phyloP scores from a whole-genome alignment of 2,113 vertebrate species.

The Alligator sinensis region DNA sequence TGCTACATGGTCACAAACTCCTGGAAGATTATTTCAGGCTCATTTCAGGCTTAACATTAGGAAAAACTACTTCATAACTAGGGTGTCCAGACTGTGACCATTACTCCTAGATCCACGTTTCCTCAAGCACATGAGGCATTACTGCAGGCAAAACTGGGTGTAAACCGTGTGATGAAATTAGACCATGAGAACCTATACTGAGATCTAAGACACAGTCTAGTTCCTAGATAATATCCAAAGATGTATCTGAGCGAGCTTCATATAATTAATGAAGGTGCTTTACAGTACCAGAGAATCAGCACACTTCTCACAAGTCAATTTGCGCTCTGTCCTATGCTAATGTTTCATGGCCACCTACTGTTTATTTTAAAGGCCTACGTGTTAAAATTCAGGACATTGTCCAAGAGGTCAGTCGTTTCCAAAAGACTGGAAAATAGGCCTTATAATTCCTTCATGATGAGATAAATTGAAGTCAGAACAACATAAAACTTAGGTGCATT shows the following conservation, averaged over 20 bases:
- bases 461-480: neutral
- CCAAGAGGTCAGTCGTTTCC: neutral
- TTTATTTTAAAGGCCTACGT: constrained; percentile 49
- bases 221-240: neutral
- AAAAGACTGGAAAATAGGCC: neutral
- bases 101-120: neutral
- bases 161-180: neutral
- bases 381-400: neutral
- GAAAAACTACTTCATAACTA: too few relatives aligned
- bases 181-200: neutral
- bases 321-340: neutral
- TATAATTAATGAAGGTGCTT: neutral
- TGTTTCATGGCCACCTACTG: constrained; percentile 74
- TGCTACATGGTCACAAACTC: too few relatives aligned
- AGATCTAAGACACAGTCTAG: neutral
- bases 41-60: too few relatives aligned
- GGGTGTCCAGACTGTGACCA: too few relatives aligned
- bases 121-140: neutral
- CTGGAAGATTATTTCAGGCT: too few relatives aligned
- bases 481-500: neutral
- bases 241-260: neutral
- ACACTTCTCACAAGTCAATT: neutral
- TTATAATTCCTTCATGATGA: neutral
- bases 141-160: neutral
- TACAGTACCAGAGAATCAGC: neutral